Evolutionary conservation across 2,113 vertebrate species (phyloP).

Genomic region (Pseudorhombus dupliciocellatus): DNA sequence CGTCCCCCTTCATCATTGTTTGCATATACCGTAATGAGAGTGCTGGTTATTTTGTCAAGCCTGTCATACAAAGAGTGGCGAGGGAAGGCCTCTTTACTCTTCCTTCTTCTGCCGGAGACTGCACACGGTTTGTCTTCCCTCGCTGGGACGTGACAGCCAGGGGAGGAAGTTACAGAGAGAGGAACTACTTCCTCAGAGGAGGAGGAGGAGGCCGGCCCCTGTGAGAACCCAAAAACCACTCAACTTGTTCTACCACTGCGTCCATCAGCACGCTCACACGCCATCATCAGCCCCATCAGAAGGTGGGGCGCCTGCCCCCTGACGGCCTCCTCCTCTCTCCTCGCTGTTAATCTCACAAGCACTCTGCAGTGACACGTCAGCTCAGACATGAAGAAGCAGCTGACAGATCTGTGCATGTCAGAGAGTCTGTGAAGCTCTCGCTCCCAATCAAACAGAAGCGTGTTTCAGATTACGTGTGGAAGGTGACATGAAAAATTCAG

Average conservation of each 20-base stretch:
- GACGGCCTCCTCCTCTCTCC: no score
- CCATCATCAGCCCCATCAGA: no score
- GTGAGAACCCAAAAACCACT: no score
- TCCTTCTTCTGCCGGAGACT: neutral
- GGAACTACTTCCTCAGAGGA: constrained; percentile 8
- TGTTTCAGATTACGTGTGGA: neutral
- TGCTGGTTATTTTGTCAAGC: constrained; percentile 77
- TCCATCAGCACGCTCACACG: no score
- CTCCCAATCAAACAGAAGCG: neutral
- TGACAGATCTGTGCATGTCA: no score
- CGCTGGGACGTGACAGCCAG: constrained; percentile 9
- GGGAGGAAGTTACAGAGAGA: constrained; percentile 1
- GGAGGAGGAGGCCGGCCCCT: no score
- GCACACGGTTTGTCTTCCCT: constrained; percentile 7
- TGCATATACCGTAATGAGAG: constrained; percentile 83
- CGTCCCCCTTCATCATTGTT: constrained; percentile 82
- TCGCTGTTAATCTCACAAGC: no score
- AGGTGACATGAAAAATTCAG: neutral
- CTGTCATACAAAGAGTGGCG: constrained; percentile 65
- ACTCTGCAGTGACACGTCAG: no score
- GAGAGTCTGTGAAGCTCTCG: no score
- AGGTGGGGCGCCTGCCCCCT: no score
- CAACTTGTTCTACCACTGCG: no score
- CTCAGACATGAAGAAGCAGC: neutral
- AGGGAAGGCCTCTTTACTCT: constrained; percentile 5